A percentile compares a stretch with the other conserved stretches of the same genome.
These are phyloP conservation scores for Chaetodon trifasciatus DNA, from an alignment of 2,797 vertebrate species.

Conservation along the genomic window DNA sequence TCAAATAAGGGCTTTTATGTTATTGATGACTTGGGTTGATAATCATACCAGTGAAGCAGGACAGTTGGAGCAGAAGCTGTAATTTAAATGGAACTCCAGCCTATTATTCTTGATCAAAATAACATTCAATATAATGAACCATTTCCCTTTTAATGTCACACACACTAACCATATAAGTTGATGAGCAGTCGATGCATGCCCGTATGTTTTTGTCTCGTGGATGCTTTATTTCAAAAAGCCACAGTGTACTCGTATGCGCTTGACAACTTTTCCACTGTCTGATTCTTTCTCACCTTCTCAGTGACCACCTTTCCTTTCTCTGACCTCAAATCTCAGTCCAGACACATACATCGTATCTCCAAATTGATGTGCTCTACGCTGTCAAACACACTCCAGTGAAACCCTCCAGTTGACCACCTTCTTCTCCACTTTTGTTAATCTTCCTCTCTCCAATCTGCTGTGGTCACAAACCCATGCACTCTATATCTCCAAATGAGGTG, in stretches of 20 bases:
- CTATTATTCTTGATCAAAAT: constrained; percentile 26
- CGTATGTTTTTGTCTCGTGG: not conserved
- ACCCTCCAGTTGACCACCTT: constrained; percentile 21
- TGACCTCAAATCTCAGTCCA: constrained; percentile 1
- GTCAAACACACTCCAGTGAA: constrained; percentile 31
- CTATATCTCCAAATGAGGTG: constrained; percentile 42
- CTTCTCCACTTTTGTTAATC: constrained; percentile 40
- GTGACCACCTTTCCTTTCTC: not conserved
- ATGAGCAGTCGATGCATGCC: not conserved
- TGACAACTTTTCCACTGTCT: not conserved
- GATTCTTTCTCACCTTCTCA: not conserved
- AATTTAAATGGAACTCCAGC: constrained; percentile 16
- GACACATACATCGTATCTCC: not conserved
- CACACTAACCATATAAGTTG: constrained; percentile 1
- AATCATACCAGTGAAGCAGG: constrained; percentile 28
- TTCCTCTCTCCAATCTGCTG: constrained; percentile 28
- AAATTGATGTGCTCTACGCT: constrained; percentile 17
- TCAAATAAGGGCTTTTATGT: not conserved
- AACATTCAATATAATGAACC: constrained; percentile 10
- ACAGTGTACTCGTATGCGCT: not conserved
- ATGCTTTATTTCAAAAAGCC: constrained; percentile 21
- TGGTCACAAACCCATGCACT: constrained; percentile 33
- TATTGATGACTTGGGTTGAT: constrained; percentile 15
- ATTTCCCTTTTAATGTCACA: not conserved
- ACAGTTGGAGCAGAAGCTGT: constrained; percentile 20